Evolutionary conservation across 2,797 vertebrate genomes (phyloP), one percentile per base, ranked within the genome.

Genomic region (Anguilla pacifica): DNA sequence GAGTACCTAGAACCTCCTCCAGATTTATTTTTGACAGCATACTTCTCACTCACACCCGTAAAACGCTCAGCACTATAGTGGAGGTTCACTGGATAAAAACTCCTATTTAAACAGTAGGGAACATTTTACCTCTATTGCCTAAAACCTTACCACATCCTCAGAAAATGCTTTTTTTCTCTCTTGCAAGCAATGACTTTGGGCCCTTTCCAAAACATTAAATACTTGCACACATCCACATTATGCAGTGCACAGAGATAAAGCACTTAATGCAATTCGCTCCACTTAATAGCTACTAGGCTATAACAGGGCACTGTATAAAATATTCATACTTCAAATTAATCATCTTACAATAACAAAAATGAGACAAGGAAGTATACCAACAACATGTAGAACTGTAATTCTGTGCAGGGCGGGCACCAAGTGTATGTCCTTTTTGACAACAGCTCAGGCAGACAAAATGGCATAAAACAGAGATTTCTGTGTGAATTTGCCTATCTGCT

Each of bases 91-190:
- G 46, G 46, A 39, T 79, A 49, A 82, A 25, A 51, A 49, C 77
- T 15, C 43, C 46, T 51, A 1, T n/a, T 81, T 49, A 15, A 46
- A 49, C 17, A 46, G 46, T n/a, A 2, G 46, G 46, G 43, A 25
- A n/a, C 79, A 82, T n/a, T 82, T 82, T 6, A 10, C 17, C 25
- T 46, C 17, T 79, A 79, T 13, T 43, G 35, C 25, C 79, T 49
- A 51, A 49, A 81, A 25, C 46, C 79, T 82, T 51, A 82, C 79
- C 46, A 51, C 79, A 82, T 82, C 79, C 79, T 82, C 79, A 82
- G 79, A 51, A 49, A 49, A 25, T 46, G 7, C 7, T 82, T 82
- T 25, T 82, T 67, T 79, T 82, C 17, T 43, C 74, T 79, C 4
- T 49, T 25, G 79, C 6, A 49, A n/a, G 46, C 28, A 51, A 82